A percentile compares a stretch with the other conserved stretches of the same genome.
Conservation (phyloP, 2,797 vertebrate genomes). For the Scleropages formosus region DNA sequence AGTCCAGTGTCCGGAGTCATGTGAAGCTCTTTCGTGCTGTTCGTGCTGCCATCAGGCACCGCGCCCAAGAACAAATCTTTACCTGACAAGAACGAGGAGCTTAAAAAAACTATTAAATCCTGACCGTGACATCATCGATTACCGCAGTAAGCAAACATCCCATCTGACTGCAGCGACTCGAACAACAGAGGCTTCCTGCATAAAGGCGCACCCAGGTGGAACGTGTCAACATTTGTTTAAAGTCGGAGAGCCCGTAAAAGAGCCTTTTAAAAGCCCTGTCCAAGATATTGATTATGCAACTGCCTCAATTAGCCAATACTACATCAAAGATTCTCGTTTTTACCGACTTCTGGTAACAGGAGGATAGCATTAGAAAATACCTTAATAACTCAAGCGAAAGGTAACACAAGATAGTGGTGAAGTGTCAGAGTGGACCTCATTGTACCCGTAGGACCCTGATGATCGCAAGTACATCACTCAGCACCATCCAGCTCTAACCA, state of each 20-base stretch:
- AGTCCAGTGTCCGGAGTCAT: background rate
- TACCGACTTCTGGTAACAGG: no score
- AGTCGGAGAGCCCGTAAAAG: background rate
- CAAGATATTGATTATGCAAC: conserved; percentile 49
- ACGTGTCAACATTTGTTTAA: conserved; percentile 13
- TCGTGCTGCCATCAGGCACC: background rate
- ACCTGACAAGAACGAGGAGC: background rate
- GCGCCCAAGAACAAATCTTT: background rate
- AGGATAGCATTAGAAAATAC: no score
- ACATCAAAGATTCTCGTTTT: no score
- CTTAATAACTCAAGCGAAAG: no score
- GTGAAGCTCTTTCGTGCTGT: background rate
- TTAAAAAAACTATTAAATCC: background rate
- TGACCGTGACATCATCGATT: background rate
- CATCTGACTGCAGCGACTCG: background rate
- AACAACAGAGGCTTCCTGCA: background rate
- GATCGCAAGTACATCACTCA: background rate
- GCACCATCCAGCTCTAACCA: background rate
- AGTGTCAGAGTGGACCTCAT: no score
- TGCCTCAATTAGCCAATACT: conserved; percentile 49
- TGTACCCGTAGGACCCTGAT: background rate
- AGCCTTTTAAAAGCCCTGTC: background rate
- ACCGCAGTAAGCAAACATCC: background rate
- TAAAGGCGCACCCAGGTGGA: background rate
- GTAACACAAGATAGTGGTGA: no score